A percentile compares a stretch with the other conserved stretches of the same genome.
These are phyloP conservation scores for Oreochromis aureus DNA, from an alignment of 2,113 vertebrate species.

Conservation along the genomic window DNA sequence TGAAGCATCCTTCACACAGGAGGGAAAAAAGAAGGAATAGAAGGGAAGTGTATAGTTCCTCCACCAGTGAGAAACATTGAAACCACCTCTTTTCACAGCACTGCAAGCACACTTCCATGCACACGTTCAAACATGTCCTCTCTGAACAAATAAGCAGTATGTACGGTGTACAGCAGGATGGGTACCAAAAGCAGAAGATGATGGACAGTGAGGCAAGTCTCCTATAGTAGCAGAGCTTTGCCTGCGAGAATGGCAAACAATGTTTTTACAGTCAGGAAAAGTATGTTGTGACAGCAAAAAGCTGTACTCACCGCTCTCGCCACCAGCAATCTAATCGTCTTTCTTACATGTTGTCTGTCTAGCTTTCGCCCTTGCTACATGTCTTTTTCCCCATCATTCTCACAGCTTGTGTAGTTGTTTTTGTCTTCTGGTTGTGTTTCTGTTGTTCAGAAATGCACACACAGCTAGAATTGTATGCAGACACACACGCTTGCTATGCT, in stretches of 20 bases:
- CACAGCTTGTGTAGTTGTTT: not conserved
- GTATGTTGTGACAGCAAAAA: constrained; percentile 29
- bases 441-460: not conserved
- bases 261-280: constrained; percentile 25
- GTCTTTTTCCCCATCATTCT: not conserved
- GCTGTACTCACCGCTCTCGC: not conserved
- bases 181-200: not conserved
- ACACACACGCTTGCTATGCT: not conserved
- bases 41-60: not conserved
- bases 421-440: not conserved
- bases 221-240: not conserved
- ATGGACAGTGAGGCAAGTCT: not conserved
- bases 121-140: not conserved
- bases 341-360: not conserved
- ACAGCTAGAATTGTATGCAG: not conserved
- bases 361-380: not conserved
- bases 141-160: not conserved
- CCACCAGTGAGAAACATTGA: not conserved
- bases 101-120: not conserved
- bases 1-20: not conserved
- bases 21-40: not conserved
- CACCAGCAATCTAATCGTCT: constrained; percentile 4
- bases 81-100: not conserved
- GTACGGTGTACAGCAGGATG: not conserved
- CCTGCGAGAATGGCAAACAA: constrained; percentile 20